Conservation (phyloP, 1,140 invertebrate genomes). For the Tetraneura akinire region DNA sequence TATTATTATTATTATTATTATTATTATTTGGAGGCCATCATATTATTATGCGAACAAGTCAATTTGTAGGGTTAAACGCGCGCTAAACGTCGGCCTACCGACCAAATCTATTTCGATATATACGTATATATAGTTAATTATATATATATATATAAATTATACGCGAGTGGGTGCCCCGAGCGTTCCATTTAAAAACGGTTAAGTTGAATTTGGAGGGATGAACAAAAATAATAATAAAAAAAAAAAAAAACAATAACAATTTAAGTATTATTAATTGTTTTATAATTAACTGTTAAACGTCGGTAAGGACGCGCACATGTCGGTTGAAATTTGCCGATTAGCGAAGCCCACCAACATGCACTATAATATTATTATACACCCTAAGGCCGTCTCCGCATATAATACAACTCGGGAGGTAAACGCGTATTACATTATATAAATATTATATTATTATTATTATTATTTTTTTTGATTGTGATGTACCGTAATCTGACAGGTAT, state of each 20-base stretch:
- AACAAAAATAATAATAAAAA: neutral
- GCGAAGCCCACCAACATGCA: conserved; percentile 43
- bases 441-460: too few relatives aligned
- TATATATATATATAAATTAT: neutral
- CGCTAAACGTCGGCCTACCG: conserved; percentile 41
- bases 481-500: conserved; percentile 23
- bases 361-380: neutral
- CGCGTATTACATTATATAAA: too few relatives aligned
- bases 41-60: conserved; percentile 29
- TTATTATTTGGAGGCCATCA: conserved; percentile 10
- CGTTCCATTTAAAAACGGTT: conserved; percentile 10
- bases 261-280: conserved; percentile 48
- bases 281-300: conserved; percentile 46
- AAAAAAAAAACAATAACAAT: neutral
- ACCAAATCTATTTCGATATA: neutral
- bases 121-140: neutral
- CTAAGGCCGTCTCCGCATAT: neutral
- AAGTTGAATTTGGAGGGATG: neutral
- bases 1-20: conserved; percentile 20
- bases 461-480: neutral
- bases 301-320: neutral
- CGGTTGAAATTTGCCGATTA: conserved; percentile 39
- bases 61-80: conserved; percentile 35
- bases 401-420: neutral
- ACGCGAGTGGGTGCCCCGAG: neutral